Evolutionary conservation across 2,888 invertebrate genomes (phyloP).

Genomic region (Xestobium rufovillosum): DNA sequence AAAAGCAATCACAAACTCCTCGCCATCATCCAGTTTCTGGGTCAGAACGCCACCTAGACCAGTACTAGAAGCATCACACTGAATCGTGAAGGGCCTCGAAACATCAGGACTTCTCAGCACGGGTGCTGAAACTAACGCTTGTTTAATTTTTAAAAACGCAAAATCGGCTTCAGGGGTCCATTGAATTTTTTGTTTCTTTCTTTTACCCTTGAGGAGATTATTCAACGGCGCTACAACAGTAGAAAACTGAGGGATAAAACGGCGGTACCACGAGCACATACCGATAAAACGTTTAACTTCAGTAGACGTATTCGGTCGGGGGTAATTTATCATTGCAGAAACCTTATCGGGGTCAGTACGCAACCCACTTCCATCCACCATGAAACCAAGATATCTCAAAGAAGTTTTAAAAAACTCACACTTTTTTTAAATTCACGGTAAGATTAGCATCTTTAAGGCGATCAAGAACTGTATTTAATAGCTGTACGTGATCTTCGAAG

Average conservation of each 20-base stretch:
- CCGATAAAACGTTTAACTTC: constrained; percentile 29
- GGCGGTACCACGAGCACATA: constrained; percentile 27
- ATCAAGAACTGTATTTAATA: neutral
- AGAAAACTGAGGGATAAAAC: constrained; percentile 27
- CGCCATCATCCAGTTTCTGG: too few species aligned
- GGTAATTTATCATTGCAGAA: constrained; percentile 17
- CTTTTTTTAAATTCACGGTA: constrained; percentile 3
- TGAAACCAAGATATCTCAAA: constrained; percentile 1
- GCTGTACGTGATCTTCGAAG: constrained; percentile 1
- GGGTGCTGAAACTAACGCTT: constrained; percentile 22
- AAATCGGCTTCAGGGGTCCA: constrained; percentile 19
- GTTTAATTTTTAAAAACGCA: constrained; percentile 14
- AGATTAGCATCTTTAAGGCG: neutral
- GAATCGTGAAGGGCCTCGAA: constrained; percentile 23
- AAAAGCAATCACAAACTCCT: too few species aligned
- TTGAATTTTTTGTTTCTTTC: too few species aligned
- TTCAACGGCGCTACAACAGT: constrained; percentile 19
- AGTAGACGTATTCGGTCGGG: constrained; percentile 23
- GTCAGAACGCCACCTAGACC: too few species aligned
- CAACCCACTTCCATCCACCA: neutral
- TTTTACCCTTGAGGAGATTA: constrained; percentile 17
- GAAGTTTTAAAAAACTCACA: constrained; percentile 4
- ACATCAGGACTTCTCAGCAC: too few species aligned
- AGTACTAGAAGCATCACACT: too few species aligned
- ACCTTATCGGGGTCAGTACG: constrained; percentile 4